Base-by-base conservation (phyloP, 2,113 vertebrate genomes). In the Corvus moneduloides region DNA sequence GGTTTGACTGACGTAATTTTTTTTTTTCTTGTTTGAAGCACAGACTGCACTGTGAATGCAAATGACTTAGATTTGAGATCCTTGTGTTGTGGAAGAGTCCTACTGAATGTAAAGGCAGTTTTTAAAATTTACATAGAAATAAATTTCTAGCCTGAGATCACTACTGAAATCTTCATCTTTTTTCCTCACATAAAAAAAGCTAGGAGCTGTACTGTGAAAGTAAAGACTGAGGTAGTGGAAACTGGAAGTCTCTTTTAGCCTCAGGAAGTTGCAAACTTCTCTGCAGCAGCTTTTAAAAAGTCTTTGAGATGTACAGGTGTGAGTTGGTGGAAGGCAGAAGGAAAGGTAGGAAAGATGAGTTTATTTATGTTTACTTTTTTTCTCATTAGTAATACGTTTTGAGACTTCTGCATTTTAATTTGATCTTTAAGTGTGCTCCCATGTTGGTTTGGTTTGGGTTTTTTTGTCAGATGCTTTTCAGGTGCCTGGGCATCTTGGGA, bases 381-480 rank as follows among this genome's bases (percentile, higher is more conserved):
- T 32, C 15, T 64, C 10, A 19, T 89, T 32, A 58, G 24, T 64
- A 58, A 19, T 43, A 49, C 0, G 0, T 9, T 75, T 54, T 59
- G n/a, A 3, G 15, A 71, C 8, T 59, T 83, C 20, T 43, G 8
- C 39, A 15, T 73, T 87, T 89, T 74, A 43, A 22, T 68, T 79
- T 64, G 11, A 33, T 55, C 49, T 80, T 58, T 39, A 69, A 76
- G 6, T 33, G 56, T 84, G 10, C 3, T 52, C 9, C 66, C 3
- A 0, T n/a, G 6, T 43, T 30, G 22, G 18, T 59, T 43, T 37
- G 2, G 33, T 59, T 43, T 37, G 4, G 10, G 22, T 1, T 5
- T 54, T 85, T 66, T 74, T 10, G 4, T 44, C 20, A 13, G 21
- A 72, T 77, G 8, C 8, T 58, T 89, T 91, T 78, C 33, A 63